A percentile compares a stretch with the other conserved stretches of the same genome.
Evolutionary conservation across 2,113 vertebrate species (phyloP).

Genomic region (Mionectes macconnelli): DNA sequence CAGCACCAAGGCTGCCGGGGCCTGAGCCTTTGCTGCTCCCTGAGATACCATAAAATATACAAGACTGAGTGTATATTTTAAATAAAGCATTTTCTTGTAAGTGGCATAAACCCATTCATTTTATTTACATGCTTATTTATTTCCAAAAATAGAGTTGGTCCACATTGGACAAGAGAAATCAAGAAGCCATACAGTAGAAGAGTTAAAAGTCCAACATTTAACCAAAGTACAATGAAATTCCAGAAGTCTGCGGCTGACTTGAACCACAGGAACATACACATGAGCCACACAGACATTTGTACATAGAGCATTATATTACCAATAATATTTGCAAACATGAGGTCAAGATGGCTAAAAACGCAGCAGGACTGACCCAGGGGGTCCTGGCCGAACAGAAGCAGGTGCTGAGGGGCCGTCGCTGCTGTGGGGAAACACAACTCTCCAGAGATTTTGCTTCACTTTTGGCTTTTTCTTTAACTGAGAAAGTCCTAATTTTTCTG

Average conservation of each 20-base stretch:
- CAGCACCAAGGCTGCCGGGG: background rate
- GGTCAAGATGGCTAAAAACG: slow-evolving; percentile 67
- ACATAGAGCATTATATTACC: slow-evolving; percentile 67
- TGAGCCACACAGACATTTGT: slow-evolving; percentile 59
- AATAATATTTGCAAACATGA: slow-evolving; percentile 72
- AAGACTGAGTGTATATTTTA: slow-evolving; percentile 43
- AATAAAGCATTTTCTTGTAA: slow-evolving; percentile 66
- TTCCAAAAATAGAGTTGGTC: slow-evolving; percentile 69
- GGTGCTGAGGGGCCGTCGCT: slow-evolving; percentile 33
- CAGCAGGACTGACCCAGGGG: slow-evolving; percentile 44
- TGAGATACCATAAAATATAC: slow-evolving; percentile 59
- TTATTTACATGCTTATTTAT: slow-evolving; percentile 70
- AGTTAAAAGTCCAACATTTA: slow-evolving; percentile 64
- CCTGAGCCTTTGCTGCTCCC: background rate
- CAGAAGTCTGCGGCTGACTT: slow-evolving; percentile 58
- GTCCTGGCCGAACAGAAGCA: slow-evolving; percentile 44
- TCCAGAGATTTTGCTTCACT: slow-evolving; percentile 1
- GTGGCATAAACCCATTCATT: slow-evolving; percentile 66
- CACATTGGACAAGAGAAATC: slow-evolving; percentile 58
- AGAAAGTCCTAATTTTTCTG: slow-evolving; percentile 49
- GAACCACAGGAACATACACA: slow-evolving; percentile 65
- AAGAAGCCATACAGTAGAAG: slow-evolving; percentile 64
- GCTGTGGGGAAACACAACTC: background rate
- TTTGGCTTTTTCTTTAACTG: background rate
- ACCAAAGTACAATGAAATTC: slow-evolving; percentile 65